Percentiles rank a stretch among this genome's conserved stretches.
phyloP scores from a whole-genome alignment of 2,113 vertebrate species.

The Mellivora capensis region DNA sequence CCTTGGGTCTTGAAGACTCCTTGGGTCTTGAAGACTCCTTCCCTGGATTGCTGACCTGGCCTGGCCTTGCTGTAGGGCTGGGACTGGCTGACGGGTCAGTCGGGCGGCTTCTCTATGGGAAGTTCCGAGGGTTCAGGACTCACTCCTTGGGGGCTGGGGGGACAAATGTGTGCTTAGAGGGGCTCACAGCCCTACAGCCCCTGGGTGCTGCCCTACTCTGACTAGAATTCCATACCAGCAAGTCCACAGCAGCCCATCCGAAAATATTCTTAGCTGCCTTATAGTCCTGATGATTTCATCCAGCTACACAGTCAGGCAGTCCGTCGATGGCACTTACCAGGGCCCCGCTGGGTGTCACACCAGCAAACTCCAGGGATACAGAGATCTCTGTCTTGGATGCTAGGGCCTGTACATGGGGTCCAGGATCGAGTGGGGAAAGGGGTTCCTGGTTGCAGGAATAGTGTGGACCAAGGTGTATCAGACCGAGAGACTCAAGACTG shows the following conservation, averaged over 20 bases:
- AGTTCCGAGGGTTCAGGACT: background rate
- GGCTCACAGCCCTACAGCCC: background rate
- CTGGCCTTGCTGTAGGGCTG: background rate
- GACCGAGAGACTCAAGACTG: background rate
- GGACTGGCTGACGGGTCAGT: background rate
- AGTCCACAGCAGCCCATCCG: background rate
- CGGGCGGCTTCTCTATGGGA: background rate
- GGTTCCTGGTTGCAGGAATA: background rate
- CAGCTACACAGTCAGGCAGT: background rate
- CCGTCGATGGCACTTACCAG: background rate
- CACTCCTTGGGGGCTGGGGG: background rate
- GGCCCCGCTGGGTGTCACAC: background rate
- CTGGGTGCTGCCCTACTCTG: background rate
- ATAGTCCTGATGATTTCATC: background rate
- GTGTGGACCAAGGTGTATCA: background rate
- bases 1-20: background rate
- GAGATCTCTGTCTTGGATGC: background rate
- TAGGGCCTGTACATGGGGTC: background rate
- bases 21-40: background rate
- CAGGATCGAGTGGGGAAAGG: background rate
- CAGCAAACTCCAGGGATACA: background rate
- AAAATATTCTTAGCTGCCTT: background rate
- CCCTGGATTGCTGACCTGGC: too few relatives aligned
- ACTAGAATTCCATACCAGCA: background rate
- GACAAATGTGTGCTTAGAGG: background rate